Percentiles rank a stretch among this genome's conserved stretches.
phyloP scores from a whole-genome alignment of 2,797 vertebrate species.

The Perdix hodgsoniae region DNA sequence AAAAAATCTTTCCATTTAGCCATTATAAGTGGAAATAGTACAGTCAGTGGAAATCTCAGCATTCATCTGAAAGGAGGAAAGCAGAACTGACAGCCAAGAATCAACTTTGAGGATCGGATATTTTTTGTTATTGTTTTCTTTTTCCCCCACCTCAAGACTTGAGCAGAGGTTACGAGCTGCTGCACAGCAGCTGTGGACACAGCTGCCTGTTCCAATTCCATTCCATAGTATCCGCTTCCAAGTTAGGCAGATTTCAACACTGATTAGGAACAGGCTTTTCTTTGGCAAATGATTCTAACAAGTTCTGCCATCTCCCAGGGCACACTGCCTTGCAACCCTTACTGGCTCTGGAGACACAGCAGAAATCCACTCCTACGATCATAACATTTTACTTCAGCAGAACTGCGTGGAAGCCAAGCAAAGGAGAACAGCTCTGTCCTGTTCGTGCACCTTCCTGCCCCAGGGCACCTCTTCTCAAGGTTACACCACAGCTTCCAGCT shows the following conservation, averaged over 20 bases:
- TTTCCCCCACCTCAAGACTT: neutral
- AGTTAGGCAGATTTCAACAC: slow-evolving; percentile 41
- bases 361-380: neutral
- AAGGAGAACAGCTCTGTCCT: neutral
- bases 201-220: neutral
- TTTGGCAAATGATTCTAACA: neutral
- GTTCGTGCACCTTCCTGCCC: neutral
- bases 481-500: neutral
- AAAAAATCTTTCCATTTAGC: neutral
- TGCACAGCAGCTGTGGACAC: neutral
- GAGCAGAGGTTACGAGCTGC: slow-evolving; percentile 27
- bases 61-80: neutral
- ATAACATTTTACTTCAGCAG: slow-evolving; percentile 2
- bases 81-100: slow-evolving; percentile 17
- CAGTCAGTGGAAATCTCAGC: neutral
- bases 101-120: neutral
- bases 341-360: neutral
- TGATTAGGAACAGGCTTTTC: slow-evolving; percentile 14
- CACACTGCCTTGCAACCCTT: neutral
- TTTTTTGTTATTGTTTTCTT: neutral
- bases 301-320: neutral
- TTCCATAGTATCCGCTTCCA: neutral
- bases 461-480: slow-evolving; percentile 10
- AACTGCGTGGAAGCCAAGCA: accelerated
- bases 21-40: neutral